A percentile compares a stretch with the other conserved stretches of the same genome.
Conservation (phyloP, 2,797 vertebrate genomes). For the Luscinia megarhynchos region DNA sequence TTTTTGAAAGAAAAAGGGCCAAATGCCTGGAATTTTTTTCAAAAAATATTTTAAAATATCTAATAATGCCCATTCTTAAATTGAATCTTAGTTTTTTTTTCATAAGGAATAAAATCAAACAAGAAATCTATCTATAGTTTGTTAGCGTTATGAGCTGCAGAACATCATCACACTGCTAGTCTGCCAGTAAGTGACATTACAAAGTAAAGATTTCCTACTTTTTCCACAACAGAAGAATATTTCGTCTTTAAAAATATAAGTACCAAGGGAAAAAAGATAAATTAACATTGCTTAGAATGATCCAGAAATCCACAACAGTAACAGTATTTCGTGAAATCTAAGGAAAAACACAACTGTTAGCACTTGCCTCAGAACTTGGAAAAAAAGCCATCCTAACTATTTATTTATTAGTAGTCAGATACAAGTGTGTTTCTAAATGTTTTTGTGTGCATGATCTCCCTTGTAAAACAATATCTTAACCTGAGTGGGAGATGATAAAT, state of each 20-base stretch:
- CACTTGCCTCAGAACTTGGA: background rate
- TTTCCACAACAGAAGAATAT: background rate
- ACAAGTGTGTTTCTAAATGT: background rate
- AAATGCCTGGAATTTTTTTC: background rate
- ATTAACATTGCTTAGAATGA: background rate
- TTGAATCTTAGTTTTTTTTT: background rate
- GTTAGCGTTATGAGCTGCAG: background rate
- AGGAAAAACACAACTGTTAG: background rate
- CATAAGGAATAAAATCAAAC: background rate
- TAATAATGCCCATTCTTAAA: background rate
- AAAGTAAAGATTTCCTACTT: background rate
- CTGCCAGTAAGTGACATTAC: background rate
- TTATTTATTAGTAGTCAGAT: background rate
- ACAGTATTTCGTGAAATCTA: background rate
- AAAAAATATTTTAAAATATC: background rate
- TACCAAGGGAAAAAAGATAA: background rate
- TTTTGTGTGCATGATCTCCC: background rate
- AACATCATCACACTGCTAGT: background rate
- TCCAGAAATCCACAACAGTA: background rate
- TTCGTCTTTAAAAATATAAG: background rate
- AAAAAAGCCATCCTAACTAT: background rate
- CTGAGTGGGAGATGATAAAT: background rate
- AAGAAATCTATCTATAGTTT: background rate
- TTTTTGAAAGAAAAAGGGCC: background rate
- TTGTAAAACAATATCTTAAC: background rate